phyloP scores from a whole-genome alignment of 2,888 invertebrate genomes.

The Chalcosyrphus nemorum region DNA sequence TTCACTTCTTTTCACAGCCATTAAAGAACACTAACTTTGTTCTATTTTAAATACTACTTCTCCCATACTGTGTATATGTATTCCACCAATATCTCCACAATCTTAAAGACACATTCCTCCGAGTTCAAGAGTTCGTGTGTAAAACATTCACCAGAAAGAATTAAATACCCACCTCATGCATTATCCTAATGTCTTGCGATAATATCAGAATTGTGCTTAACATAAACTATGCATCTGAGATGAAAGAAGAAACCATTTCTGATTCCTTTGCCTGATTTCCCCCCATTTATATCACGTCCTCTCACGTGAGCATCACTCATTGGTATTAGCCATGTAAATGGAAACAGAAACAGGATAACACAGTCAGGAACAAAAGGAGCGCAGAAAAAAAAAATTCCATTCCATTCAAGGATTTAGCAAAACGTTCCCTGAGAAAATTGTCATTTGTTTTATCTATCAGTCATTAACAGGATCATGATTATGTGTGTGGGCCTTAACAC shows the following conservation, averaged over 20 bases:
- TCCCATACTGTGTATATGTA: too few relatives aligned
- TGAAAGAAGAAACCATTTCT: slow-evolving; percentile 38
- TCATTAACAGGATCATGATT: slow-evolving; percentile 59
- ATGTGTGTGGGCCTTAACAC: slow-evolving; percentile 58
- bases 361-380: slow-evolving; percentile 8
- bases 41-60: background rate
- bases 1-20: too few relatives aligned
- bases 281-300: slow-evolving; percentile 37
- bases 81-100: background rate
- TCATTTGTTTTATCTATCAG: slow-evolving; percentile 69
- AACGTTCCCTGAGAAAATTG: slow-evolving; percentile 65
- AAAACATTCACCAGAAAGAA: slow-evolving; percentile 17
- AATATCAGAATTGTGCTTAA: slow-evolving; percentile 39
- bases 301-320: slow-evolving; percentile 56
- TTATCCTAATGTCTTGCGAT: slow-evolving; percentile 52
- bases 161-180: slow-evolving; percentile 34
- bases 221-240: slow-evolving; percentile 19
- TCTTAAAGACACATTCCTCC: slow-evolving; percentile 8
- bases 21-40: too few relatives aligned
- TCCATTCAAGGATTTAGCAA: slow-evolving; percentile 61
- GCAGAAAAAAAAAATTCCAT: slow-evolving; percentile 21
- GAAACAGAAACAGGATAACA: slow-evolving; percentile 47
- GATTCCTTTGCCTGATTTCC: slow-evolving; percentile 20
- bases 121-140: slow-evolving; percentile 2
- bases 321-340: slow-evolving; percentile 61